Percentiles rank a stretch among this genome's conserved stretches.
These are phyloP conservation scores for Clitarchus hookeri DNA, from an alignment of 2,888 invertebrate species.

Conservation along the genomic window DNA sequence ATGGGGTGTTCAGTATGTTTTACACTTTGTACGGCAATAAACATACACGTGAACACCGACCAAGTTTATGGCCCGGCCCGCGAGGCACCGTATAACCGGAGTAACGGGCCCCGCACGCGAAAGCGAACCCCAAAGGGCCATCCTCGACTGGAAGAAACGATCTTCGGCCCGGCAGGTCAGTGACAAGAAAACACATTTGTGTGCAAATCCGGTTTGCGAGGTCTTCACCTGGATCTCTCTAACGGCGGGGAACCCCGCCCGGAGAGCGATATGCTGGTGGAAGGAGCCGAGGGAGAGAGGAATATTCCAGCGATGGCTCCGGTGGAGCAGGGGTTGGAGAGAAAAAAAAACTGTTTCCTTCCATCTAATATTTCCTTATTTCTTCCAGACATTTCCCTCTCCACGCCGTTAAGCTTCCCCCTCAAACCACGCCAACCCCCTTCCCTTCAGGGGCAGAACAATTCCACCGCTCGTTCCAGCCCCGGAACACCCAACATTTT, in stretches of 20 bases:
- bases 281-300: neutral
- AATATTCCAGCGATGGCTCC: neutral
- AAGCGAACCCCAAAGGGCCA: too few relatives aligned
- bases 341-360: neutral
- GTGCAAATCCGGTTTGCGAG: neutral
- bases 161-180: neutral
- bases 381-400: constrained; percentile 11
- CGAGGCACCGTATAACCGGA: too few relatives aligned
- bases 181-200: constrained; percentile 9
- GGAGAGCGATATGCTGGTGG: neutral
- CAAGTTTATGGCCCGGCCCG: too few relatives aligned
- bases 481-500: neutral
- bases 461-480: neutral
- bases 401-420: too few relatives aligned
- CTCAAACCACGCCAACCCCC: neutral
- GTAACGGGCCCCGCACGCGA: too few relatives aligned
- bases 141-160: neutral
- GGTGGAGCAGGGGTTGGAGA: neutral
- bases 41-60: too few relatives aligned
- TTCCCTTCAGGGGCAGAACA: neutral
- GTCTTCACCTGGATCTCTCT: neutral
- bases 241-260: neutral
- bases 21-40: too few relatives aligned
- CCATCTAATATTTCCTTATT: constrained; percentile 9
- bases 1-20: too few relatives aligned